Conservation (phyloP, 2,113 vertebrate genomes). For the Poeciliopsis occidentalis region DNA sequence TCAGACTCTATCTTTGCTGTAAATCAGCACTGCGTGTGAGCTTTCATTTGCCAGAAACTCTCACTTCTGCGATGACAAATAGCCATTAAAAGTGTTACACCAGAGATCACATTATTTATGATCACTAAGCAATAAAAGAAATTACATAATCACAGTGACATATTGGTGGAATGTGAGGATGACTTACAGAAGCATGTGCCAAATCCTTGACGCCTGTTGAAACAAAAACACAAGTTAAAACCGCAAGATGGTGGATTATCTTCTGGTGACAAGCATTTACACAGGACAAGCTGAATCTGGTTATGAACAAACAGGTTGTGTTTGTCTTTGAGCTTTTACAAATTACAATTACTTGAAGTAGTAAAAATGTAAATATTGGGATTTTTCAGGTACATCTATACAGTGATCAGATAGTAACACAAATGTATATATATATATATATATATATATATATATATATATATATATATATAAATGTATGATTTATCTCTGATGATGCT, state of each 20-base stretch:
- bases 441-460: too few species aligned
- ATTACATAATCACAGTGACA: neutral
- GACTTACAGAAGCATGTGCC: conserved; percentile 27
- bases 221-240: conserved; percentile 14
- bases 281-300: neutral
- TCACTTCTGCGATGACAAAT: neutral
- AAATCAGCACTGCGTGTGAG: neutral
- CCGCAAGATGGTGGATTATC: neutral
- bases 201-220: conserved; percentile 7
- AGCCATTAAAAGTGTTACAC: neutral
- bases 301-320: neutral
- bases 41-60: neutral
- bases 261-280: neutral
- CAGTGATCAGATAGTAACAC: neutral
- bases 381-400: neutral
- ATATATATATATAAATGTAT: neutral
- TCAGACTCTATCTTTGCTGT: neutral
- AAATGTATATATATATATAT: neutral
- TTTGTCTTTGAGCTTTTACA: too few species aligned
- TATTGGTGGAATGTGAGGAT: neutral
- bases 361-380: neutral
- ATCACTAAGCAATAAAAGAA: neutral
- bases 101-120: neutral
- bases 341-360: neutral
- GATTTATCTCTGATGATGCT: neutral